Percentiles rank a stretch among this genome's conserved stretches.
These are phyloP conservation scores for Pristionchus fissidentatus DNA, from an alignment of 2,888 invertebrate species.

Conservation along the genomic window DNA sequence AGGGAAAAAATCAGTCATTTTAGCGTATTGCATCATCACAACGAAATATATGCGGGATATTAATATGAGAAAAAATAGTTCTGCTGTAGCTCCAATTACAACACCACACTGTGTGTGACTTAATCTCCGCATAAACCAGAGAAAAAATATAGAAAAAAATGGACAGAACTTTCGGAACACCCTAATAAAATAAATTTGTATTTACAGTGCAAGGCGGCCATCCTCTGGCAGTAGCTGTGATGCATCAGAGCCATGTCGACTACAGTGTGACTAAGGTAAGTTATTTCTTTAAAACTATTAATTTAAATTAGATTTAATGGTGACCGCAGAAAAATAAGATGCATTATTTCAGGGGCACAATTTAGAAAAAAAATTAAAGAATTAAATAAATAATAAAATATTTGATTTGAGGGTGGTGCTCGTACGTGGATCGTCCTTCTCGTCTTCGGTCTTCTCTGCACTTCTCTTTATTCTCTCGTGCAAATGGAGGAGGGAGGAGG, in stretches of 20 bases:
- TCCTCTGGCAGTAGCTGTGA: conserved; percentile 38
- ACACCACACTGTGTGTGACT: too few species aligned
- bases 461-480: conserved; percentile 29
- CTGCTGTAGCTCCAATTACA: too few species aligned
- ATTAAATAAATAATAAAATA: background rate
- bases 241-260: conserved; percentile 16
- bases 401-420: conserved; percentile 40
- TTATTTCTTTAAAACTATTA: background rate
- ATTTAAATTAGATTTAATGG: background rate
- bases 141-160: too few species aligned
- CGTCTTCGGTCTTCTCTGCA: conserved; percentile 48
- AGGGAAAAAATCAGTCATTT: too few species aligned
- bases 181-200: too few species aligned
- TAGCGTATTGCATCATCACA: too few species aligned
- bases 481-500: background rate
- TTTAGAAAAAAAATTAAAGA: too few species aligned
- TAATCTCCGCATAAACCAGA: too few species aligned
- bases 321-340: background rate
- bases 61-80: too few species aligned
- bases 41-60: too few species aligned
- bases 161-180: too few species aligned
- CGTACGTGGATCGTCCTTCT: conserved; percentile 48
- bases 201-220: conserved; percentile 46
- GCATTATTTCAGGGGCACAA: too few species aligned
- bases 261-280: conserved; percentile 47